Evolutionary conservation across 2,888 invertebrate species (phyloP), one percentile per base, ranked within the genome.

Genomic region (Sphaerophoria rueppellii): DNA sequence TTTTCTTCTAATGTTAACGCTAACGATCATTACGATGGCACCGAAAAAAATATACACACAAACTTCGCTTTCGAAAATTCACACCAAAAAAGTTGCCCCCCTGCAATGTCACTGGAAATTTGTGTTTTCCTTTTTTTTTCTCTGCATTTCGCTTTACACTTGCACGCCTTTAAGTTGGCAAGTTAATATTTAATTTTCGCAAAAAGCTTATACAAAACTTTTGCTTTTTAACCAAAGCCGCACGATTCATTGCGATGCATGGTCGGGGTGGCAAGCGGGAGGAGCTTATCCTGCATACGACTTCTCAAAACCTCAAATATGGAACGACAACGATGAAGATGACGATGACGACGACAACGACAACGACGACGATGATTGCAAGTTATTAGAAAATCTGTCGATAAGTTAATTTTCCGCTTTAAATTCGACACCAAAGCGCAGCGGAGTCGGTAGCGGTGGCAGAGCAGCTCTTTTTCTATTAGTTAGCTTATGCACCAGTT

Each of bases 361-460:
- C 24, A 24, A 60, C 43, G 61, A 76, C 52, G 50, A 85, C 46
- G 76, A 81, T 73, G 85, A 81, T 85, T 81, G 65, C 61, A 81
- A 77, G 76, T 77, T 85, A 83, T 83, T 83, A 79, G 75, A 74
- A 79, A 83, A 83, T 83, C 79, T 75, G 85, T 85, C 85, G 81
- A 85, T 85, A 85, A 85, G 85, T 85, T 85, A 81, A 85, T 85
- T 81, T 85, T 81, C 77, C 81, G 76, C 70, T 85, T 81, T 73
- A 81, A 85, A 81, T 73, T 81, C 81, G 40, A 54, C 73, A 65
- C 76, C 77, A 70, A 58, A 70, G 81, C 76, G 35, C 72, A 63
- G 70, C 40, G 6, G 0, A 7, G 5, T 12, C 4, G 4, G 6
- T 24, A 14, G 9, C 60, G 12, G 6, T 43, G 34, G 24, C 9